Conservation (phyloP, 2,797 vertebrate species). For the Choloepus didactylus region DNA sequence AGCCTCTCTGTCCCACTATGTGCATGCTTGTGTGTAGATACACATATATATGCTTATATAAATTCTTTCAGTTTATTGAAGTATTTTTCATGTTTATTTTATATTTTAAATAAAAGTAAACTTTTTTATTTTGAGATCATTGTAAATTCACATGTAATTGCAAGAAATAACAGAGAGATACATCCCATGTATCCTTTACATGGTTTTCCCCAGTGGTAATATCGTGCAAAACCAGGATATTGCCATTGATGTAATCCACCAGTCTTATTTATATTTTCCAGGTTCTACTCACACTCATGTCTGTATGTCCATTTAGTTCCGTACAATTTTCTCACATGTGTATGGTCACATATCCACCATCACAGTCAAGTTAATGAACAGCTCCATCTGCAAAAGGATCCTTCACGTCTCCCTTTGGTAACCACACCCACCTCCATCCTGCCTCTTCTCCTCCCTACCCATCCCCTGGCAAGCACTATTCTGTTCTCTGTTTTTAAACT, state of each 20-base stretch:
- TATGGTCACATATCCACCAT: not conserved
- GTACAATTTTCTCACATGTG: not conserved
- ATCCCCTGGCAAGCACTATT: not conserved
- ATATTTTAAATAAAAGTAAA: not conserved
- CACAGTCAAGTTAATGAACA: not conserved
- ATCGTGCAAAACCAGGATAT: not conserved
- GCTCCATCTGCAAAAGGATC: not conserved
- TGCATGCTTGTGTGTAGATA: not conserved
- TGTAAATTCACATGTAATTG: not conserved
- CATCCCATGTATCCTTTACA: not conserved
- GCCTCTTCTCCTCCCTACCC: not conserved
- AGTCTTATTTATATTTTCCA: not conserved
- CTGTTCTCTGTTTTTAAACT: not conserved
- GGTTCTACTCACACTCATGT: not conserved
- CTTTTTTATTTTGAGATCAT: conserved; percentile 24
- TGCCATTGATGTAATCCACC: not conserved
- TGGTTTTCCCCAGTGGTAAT: not conserved
- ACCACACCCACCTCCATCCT: not conserved
- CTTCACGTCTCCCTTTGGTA: not conserved
- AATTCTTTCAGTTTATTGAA: not conserved
- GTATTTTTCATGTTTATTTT: not conserved
- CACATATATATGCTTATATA: not conserved
- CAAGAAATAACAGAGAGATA: conserved; percentile 1
- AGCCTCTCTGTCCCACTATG: not conserved
- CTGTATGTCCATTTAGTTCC: not conserved